Conservation (phyloP, 2,113 vertebrate species). For the Saccopteryx leptura region DNA sequence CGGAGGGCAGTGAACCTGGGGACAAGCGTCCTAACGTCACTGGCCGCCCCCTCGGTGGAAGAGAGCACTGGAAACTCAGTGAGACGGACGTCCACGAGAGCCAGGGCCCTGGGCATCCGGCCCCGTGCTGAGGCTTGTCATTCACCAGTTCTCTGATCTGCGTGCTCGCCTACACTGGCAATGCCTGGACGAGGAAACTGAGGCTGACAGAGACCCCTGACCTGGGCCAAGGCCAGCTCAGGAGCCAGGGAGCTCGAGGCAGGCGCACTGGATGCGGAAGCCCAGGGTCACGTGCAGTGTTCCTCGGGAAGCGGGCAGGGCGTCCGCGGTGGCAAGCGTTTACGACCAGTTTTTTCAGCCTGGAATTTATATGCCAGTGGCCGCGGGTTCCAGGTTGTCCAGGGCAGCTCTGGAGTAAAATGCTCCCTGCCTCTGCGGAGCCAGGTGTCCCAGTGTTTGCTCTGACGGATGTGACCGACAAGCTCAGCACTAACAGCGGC, state of each 20-base stretch:
- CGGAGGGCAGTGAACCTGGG: accelerated
- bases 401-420: too few relatives aligned
- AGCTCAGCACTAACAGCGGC: background rate
- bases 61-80: background rate
- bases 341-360: background rate
- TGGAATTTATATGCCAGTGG: background rate
- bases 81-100: accelerated
- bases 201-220: background rate
- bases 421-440: accelerated
- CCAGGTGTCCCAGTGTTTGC: background rate
- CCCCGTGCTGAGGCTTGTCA: accelerated
- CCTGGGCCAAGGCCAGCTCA: background rate
- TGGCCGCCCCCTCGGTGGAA: accelerated
- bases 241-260: background rate
- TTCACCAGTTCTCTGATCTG: accelerated
- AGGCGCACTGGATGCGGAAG: accelerated
- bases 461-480: background rate
- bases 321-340: accelerated
- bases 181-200: background rate
- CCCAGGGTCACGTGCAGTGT: background rate
- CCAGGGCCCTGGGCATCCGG: accelerated
- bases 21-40: accelerated
- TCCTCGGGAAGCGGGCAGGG: background rate
- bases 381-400: background rate
- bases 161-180: accelerated